Base-by-base conservation (phyloP, 23 tunicate genomes). In the Halocynthia roretzi region DNA sequence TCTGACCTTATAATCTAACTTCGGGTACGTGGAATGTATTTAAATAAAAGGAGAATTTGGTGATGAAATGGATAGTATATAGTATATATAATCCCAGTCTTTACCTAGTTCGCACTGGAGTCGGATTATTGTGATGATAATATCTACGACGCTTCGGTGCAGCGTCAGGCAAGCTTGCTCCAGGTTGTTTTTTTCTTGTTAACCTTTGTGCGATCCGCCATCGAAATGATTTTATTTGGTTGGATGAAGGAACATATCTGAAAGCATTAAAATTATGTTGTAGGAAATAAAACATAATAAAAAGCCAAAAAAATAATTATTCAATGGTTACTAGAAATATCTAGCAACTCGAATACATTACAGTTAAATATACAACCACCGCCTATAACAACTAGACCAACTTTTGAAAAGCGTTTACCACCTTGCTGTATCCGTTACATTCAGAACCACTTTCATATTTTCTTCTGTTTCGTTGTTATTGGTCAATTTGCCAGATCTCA, bases 341-440 rank as follows among this genome's bases (percentile, higher is more conserved):
- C 44, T 4, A 31, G 4, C 44, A 31, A 31, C 44, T 31, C 4
- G 44, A 31, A 31, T 31, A 31, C 44, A 31, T 31, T 31, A 31
- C 44, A 31, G 44, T 4, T 31, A 4, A 31, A 31, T 31, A 31
- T 31, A 12, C 72, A 11, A 11, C 19, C 17, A 67, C 10, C 72
- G 40, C 23, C 1, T 5, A 15, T 68, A 11, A 68, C 12, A 15
- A 4, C 2, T 58, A 58, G 18, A 2, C 64, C 2, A 58, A 58
- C n/a, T 14, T 58, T 58, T 58, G 64, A 14, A n/a, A 58, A 58
- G 64, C 18, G 64, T 17, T 58, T 58, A n/a, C 50, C 52, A 74
- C 78, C 78, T 54, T 20, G 78, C 78, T 8, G 78, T 74, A n/a
- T 74, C 78, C 8, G 78, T 74, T 5, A 74, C 56, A 17, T 74